phyloP scores from a whole-genome alignment of 2,113 vertebrate species.

The Chauna torquata region DNA sequence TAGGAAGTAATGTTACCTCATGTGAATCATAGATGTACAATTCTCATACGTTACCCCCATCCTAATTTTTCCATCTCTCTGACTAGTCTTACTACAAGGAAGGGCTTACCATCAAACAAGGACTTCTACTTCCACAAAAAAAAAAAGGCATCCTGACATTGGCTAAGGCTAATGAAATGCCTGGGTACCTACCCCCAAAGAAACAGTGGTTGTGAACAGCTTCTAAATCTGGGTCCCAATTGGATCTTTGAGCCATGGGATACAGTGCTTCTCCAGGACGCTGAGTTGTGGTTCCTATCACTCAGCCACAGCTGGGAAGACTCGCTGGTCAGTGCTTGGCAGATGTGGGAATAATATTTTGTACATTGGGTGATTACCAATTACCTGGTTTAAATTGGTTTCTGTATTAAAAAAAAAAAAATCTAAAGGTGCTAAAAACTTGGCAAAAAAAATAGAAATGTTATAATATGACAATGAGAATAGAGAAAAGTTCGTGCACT shows the following conservation, averaged over 20 bases:
- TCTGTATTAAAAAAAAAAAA: not conserved
- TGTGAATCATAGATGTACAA: not conserved
- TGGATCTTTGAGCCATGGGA: not conserved
- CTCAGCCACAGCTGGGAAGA: not conserved
- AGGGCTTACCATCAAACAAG: not conserved
- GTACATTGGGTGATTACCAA: not conserved
- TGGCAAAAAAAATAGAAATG: not conserved
- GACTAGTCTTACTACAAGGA: not conserved
- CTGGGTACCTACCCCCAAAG: not conserved
- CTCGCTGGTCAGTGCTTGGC: not conserved
- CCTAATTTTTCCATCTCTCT: not conserved
- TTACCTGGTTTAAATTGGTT: not conserved
- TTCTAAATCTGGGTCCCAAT: not conserved
- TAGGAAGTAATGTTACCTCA: rapidly evolving
- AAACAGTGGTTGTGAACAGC: not conserved
- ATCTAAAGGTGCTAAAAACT: not conserved
- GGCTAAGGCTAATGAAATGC: not conserved
- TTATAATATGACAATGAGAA: not conserved
- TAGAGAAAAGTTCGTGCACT: not conserved
- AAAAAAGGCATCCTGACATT: not conserved
- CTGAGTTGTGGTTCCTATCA: not conserved
- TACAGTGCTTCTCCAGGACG: not conserved
- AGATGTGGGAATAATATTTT: not conserved
- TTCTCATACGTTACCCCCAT: not conserved
- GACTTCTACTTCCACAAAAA: not conserved